A percentile compares a stretch with the other conserved stretches of the same genome.
Conservation (phyloP, 2,797 vertebrate species). For the Coilia nasus region DNA sequence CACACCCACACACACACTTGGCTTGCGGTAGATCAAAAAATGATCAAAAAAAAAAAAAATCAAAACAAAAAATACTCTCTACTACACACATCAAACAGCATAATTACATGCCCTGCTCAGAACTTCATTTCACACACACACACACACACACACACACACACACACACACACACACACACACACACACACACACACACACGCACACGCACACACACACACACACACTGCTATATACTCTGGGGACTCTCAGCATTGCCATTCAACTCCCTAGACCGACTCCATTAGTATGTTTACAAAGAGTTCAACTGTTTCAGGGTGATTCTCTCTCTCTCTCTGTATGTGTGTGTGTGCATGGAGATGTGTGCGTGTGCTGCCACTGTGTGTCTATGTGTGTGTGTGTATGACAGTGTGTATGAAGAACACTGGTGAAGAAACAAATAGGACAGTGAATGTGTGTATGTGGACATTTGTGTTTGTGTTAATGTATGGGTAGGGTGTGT, state of each 20-base stretch:
- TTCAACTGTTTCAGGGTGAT: conserved; percentile 49
- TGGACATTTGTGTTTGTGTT: background rate
- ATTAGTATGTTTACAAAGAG: conserved; percentile 52
- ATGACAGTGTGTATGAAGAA: background rate
- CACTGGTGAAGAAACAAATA: too few species aligned
- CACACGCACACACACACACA: background rate
- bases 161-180: background rate
- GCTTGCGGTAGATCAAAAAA: background rate
- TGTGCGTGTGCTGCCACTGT: background rate
- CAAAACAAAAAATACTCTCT: background rate
- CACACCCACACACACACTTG: too few species aligned
- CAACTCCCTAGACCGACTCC: conserved; percentile 30
- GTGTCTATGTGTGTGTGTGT: background rate
- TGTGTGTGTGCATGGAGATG: background rate
- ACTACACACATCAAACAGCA: background rate
- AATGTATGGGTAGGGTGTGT: background rate
- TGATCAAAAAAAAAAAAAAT: background rate
- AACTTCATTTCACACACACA: background rate
- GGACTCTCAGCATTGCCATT: conserved; percentile 27
- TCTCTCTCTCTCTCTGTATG: background rate
- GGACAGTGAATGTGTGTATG: too few species aligned
- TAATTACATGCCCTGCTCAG: too few species aligned
- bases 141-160: background rate
- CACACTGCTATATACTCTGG: background rate
- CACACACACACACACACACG: background rate